Percentiles rank a stretch among this genome's conserved stretches.
Evolutionary conservation across 1,140 invertebrate genomes (phyloP).

Genomic region (Apolygus lucorum): DNA sequence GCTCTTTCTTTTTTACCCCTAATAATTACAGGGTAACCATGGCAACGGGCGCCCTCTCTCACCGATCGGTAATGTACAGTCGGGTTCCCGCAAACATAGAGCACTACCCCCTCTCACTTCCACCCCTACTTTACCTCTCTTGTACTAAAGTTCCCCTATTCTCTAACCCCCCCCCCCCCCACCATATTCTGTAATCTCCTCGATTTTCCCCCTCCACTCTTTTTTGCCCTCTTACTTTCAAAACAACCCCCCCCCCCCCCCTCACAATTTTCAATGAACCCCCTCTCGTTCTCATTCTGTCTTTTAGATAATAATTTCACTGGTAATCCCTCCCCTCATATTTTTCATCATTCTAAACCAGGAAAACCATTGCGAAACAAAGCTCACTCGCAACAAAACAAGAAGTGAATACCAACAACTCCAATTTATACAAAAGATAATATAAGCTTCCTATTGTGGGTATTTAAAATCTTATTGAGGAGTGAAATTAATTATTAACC

Average conservation of each 20-base stretch:
- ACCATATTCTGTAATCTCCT: not conserved
- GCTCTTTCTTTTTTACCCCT: constrained; percentile 26
- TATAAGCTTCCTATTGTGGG: too few species aligned
- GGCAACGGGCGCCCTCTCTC: constrained; percentile 19
- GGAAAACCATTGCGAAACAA: too few species aligned
- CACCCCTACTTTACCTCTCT: not conserved
- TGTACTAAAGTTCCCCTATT: not conserved
- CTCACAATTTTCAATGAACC: too few species aligned
- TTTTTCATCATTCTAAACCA: too few species aligned
- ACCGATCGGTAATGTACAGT: constrained; percentile 24
- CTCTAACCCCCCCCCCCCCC: not conserved
- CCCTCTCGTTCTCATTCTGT: too few species aligned
- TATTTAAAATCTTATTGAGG: too few species aligned
- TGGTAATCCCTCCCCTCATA: too few species aligned
- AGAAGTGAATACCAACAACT: too few species aligned
- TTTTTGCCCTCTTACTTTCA: not conserved
- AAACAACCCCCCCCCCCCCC: not conserved
- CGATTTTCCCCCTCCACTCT: not conserved
- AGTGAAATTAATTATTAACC: too few species aligned
- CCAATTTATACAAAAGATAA: too few species aligned
- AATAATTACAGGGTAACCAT: constrained; percentile 26
- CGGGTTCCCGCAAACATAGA: constrained; percentile 12
- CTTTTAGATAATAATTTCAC: too few species aligned
- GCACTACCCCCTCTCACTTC: not conserved
- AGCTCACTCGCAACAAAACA: too few species aligned